Percentiles rank a stretch among this genome's conserved stretches.
Evolutionary conservation across 1,140 invertebrate genomes (phyloP).

Genomic region (Laupala kohalensis): DNA sequence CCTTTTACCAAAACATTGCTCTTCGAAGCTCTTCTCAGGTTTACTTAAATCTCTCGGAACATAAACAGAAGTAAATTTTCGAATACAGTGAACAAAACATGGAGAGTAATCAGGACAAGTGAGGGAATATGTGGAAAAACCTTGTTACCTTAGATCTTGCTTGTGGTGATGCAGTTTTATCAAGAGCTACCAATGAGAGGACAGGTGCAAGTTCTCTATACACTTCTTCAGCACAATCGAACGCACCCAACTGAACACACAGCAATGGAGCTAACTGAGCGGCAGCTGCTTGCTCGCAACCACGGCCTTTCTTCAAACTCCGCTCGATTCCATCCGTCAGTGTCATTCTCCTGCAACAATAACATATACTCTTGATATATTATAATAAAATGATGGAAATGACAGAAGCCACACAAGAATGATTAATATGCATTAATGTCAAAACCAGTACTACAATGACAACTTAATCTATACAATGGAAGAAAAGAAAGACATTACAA

Average conservation of each 20-base stretch:
- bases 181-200: slow-evolving; percentile 40
- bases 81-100: neutral
- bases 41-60: neutral
- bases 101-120: neutral
- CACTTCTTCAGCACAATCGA: slow-evolving; percentile 44
- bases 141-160: slow-evolving; percentile 42
- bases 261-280: slow-evolving; percentile 64
- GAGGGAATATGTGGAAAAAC: neutral
- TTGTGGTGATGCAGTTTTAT: slow-evolving; percentile 40
- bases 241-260: slow-evolving; percentile 66
- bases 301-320: slow-evolving; percentile 66
- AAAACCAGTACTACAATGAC: no score
- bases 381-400: no score
- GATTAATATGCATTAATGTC: no score
- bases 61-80: neutral
- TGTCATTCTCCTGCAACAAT: slow-evolving; percentile 48
- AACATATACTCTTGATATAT: no score
- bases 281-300: slow-evolving; percentile 64
- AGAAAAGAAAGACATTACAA: no score
- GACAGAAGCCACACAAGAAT: no score
- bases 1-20: neutral
- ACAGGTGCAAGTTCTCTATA: slow-evolving; percentile 42
- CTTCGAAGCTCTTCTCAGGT: neutral
- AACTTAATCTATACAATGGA: no score
- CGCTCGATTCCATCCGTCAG: slow-evolving; percentile 66